A percentile compares a stretch with the other conserved stretches of the same genome.
Conservation (phyloP, 2,113 vertebrate species). For the Phoxinus phoxinus region DNA sequence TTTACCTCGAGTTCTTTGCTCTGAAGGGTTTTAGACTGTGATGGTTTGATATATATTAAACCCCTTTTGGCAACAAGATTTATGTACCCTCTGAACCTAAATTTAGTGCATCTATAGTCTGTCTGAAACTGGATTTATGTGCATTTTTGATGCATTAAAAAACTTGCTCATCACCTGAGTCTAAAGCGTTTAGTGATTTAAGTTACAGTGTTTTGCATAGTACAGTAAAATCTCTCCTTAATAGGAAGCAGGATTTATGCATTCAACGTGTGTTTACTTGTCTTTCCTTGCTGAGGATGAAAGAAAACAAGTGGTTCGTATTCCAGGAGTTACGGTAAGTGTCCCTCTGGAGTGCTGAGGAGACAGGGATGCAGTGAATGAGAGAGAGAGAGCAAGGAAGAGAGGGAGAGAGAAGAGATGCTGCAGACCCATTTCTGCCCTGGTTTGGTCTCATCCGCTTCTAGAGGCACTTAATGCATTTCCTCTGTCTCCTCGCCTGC, state of each 20-base stretch:
- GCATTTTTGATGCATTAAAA: background rate
- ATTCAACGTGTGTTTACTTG: background rate
- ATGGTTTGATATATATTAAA: background rate
- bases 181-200: background rate
- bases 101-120: background rate
- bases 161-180: background rate
- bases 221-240: background rate
- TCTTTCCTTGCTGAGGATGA: background rate
- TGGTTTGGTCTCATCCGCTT: constrained; percentile 31
- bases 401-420: constrained; percentile 48
- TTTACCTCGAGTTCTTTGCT: background rate
- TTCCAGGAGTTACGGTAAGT: constrained; percentile 52
- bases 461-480: constrained; percentile 51
- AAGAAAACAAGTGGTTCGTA: background rate
- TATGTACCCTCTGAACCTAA: background rate
- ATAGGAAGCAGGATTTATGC: background rate
- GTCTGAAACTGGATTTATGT: background rate
- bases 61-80: background rate
- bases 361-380: constrained; percentile 51
- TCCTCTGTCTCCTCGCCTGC: constrained; percentile 7
- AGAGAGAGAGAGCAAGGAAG: constrained; percentile 44
- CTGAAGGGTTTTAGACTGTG: background rate
- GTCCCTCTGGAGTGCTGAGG: constrained; percentile 32
- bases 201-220: background rate
- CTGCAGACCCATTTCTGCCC: constrained; percentile 56